Base-by-base conservation (phyloP, 2,113 vertebrate genomes). In the Heterocephalus glaber region DNA sequence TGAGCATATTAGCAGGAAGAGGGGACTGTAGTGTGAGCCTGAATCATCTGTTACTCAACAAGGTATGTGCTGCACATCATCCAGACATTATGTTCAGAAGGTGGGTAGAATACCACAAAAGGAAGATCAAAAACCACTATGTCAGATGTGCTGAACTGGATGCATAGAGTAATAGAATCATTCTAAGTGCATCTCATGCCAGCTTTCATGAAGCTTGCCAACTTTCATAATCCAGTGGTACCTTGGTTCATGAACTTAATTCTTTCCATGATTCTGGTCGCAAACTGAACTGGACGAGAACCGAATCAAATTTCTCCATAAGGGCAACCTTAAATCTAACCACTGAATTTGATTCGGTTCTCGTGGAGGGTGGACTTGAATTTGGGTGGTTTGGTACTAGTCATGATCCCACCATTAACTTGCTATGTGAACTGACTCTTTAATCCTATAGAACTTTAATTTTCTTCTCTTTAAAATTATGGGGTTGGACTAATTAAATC, bases 31-130 rank as follows among this genome's bases (percentile, higher is more conserved):
- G 14, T 16, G 9, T 33, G 35, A 54, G 26, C 20, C n/a, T 58
- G 68, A 49, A 49, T 58, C 47, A 60, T 47, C 13, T 44, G 20
- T 65, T 94, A 38, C 47, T 72, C n/a, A 28, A 44, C 30, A 52
- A 63, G 7, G 20, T 76, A 2, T 84, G 6, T 56, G 0, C 68
- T 52, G 3, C 30, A 47, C 11, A 60, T 12, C 56, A 30, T 72
- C 76, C 66, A n/a, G 16, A 89, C 86, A 4, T 89, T 83, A 38
- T 20, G n/a, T 86, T 92, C 30, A 80, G 52, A 94, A 95, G 56
- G 26, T 82, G 47, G 61, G 52, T 28, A 84, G 76, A 56, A 66
- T 56, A n/a, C 65, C 26, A 44, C 30, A 19, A 22, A 90, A 80
- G 20, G 13, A 60, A 12, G 65, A 77, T 47, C 35, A 58, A 58